phyloP scores from a whole-genome alignment of 2,113 vertebrate species.

The human region DNA sequence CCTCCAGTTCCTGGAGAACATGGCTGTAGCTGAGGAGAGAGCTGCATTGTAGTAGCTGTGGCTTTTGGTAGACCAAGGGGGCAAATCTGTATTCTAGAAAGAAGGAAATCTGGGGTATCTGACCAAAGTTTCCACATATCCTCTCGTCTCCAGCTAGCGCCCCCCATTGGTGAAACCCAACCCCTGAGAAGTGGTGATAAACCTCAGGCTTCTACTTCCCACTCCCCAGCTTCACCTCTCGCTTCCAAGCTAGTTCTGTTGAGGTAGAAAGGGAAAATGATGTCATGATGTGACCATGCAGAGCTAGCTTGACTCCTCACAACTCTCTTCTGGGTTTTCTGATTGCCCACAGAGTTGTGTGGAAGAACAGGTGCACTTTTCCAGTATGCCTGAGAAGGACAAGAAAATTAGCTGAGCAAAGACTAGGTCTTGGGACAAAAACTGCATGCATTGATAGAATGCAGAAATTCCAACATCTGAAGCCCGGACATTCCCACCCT shows the following conservation, averaged over 20 bases:
- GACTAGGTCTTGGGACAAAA: not conserved
- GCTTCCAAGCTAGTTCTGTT: not conserved
- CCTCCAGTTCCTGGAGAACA: not conserved
- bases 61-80: not conserved
- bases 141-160: not conserved
- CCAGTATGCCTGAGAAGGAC: not conserved
- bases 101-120: not conserved
- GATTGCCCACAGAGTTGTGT: not conserved
- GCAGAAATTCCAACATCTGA: not conserved
- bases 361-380: not conserved
- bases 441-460: not conserved
- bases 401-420: not conserved
- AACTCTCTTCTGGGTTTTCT: not conserved
- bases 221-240: not conserved
- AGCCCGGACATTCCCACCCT: not conserved
- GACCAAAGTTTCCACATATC: not conserved
- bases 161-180: not conserved
- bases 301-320: not conserved
- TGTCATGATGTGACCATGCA: not conserved
- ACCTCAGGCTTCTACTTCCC: not conserved
- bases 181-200: not conserved
- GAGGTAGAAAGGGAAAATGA: not conserved
- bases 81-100: not conserved
- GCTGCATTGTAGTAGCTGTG: not conserved
- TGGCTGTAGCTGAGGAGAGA: not conserved